Evolutionary conservation across 1,140 invertebrate species (phyloP).

Genomic region (Mercenaria mercenaria): DNA sequence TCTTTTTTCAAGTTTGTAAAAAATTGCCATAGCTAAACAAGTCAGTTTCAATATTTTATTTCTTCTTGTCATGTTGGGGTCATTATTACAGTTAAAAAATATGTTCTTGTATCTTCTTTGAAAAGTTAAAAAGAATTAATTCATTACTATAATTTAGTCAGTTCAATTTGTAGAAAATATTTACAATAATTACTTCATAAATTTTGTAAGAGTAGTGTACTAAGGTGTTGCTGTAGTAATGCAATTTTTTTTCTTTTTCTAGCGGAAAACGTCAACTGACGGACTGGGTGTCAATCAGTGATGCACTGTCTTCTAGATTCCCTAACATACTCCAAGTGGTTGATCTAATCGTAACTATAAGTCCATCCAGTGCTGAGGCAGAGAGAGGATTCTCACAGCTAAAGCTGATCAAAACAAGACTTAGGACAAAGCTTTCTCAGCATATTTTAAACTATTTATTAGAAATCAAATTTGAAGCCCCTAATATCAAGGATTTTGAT

Average conservation of each 20-base stretch:
- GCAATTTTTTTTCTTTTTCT: not conserved
- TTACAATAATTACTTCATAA: not conserved
- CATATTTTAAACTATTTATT: not conserved
- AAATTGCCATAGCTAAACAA: too few relatives aligned
- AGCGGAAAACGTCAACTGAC: not conserved
- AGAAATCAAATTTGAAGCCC: not conserved
- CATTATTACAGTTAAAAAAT: too few relatives aligned
- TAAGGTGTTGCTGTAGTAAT: not conserved
- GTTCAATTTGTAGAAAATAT: too few relatives aligned
- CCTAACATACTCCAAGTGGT: constrained; percentile 11
- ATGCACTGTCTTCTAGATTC: not conserved
- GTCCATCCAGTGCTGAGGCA: constrained; percentile 31
- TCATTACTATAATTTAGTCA: too few relatives aligned
- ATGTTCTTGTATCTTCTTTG: too few relatives aligned
- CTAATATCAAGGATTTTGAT: not conserved
- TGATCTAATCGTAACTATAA: constrained; percentile 28
- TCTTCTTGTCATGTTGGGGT: too few relatives aligned
- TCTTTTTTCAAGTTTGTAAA: not conserved
- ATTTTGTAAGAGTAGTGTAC: not conserved
- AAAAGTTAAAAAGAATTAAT: too few relatives aligned
- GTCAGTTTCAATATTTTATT: too few relatives aligned
- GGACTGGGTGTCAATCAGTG: not conserved
- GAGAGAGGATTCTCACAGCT: constrained; percentile 46
- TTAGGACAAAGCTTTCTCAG: not conserved
- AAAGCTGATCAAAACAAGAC: constrained; percentile 33